These are phyloP conservation scores for Drosophila percnosoma DNA, from an alignment of 2,888 invertebrate species.

Conservation along the genomic window DNA sequence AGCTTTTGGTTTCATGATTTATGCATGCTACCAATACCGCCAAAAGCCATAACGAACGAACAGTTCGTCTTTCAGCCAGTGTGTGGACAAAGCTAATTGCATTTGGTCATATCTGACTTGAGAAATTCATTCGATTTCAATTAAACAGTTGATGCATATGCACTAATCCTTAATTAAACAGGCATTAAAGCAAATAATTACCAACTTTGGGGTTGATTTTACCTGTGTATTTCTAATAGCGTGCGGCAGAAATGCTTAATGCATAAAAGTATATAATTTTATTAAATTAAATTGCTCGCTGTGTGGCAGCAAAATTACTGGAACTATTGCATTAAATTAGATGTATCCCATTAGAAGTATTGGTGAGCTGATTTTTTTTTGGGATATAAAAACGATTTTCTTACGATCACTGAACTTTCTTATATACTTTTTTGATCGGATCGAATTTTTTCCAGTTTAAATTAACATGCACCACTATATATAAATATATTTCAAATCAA, in stretches of 20 bases:
- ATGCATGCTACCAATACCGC: conserved; percentile 56
- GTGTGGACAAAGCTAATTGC: conserved; percentile 57
- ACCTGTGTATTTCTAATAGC: neutral
- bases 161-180: conserved; percentile 7
- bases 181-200: neutral
- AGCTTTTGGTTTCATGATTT: conserved; percentile 69
- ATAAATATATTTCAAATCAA: neutral
- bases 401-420: neutral
- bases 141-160: conserved; percentile 32
- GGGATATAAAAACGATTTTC: too few relatives aligned
- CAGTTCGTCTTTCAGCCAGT: conserved; percentile 8
- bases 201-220: neutral
- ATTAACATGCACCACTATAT: neutral
- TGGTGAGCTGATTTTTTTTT: neutral
- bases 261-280: neutral
- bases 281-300: neutral
- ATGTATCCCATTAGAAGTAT: neutral
- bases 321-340: neutral
- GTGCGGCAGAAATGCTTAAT: neutral
- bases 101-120: conserved; percentile 54
- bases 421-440: neutral
- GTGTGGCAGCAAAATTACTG: neutral
- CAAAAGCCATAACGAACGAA: conserved; percentile 31
- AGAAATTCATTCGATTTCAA: conserved; percentile 38
- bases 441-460: neutral